Conservation (phyloP, 2,888 invertebrate species). For the Neria commutata region DNA sequence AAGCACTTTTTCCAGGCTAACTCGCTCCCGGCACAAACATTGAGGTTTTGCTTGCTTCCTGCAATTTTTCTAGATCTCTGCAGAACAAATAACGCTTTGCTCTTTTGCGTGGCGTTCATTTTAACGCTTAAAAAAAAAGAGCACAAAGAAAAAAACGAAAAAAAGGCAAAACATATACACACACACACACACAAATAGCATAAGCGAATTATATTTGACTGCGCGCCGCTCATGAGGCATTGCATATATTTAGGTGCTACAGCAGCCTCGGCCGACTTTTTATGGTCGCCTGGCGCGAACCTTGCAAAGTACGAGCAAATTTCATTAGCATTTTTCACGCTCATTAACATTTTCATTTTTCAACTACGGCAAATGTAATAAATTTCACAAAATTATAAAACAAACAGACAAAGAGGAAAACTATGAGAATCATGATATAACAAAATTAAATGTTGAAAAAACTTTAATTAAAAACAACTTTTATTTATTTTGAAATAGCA, state of each 20-base stretch:
- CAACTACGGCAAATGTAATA: conserved; percentile 55
- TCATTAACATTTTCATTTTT: conserved; percentile 55
- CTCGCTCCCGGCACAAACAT: too few species aligned
- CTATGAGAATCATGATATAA: conserved; percentile 28
- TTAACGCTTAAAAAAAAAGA: not conserved
- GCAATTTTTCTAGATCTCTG: not conserved
- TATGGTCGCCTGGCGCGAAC: not conserved
- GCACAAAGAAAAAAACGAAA: not conserved
- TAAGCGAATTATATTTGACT: conserved; percentile 17
- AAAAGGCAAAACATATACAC: not conserved
- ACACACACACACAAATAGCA: conserved; percentile 8
- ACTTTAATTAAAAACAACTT: conserved; percentile 52
- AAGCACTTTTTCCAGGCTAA: too few species aligned
- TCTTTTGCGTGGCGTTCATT: not conserved
- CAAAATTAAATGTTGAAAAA: conserved; percentile 34
- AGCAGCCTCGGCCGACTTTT: not conserved
- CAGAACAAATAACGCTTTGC: not conserved
- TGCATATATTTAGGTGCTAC: conserved; percentile 20
- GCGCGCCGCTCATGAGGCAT: conserved; percentile 6
- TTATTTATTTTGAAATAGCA: conserved; percentile 43
- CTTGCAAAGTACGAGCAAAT: conserved; percentile 16
- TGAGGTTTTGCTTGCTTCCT: too few species aligned
- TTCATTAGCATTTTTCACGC: conserved; percentile 45
- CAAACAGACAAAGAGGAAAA: conserved; percentile 11
- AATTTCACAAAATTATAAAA: conserved; percentile 37